Evolutionary conservation across 1,140 invertebrate species (phyloP), one percentile per base, ranked within the genome.

Genomic region (Carcinoscorpius rotundicauda): DNA sequence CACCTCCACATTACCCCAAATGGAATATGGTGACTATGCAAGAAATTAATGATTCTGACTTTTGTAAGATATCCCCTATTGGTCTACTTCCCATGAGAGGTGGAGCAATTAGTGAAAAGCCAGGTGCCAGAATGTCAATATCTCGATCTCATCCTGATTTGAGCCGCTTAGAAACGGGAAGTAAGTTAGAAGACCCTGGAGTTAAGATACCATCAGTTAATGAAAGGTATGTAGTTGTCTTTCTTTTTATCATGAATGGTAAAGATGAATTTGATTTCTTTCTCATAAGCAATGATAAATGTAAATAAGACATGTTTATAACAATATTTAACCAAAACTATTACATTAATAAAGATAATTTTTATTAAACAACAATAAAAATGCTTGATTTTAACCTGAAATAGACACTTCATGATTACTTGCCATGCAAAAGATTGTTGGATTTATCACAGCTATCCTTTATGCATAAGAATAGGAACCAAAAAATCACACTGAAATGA

Each of bases 101-200:
- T 57, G 48, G 56, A 4, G 48, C n/a, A 57, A 57, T 57, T 57
- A 11, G 10, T 5, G 56, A 57, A 57, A 29, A 57, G 48, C 4
- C 56, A 57, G 56, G 48, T 57, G 48, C 4, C 29, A 29, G 29
- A 29, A 29, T 29, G 29, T 66, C 71, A 8, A 64, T 72, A 4
- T 91, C 89, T 11, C 83, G 87, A 69, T 93, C 90, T 4, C 87
- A 90, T 71, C 87, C 87, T 3, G 87, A 89, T 71, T 73, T 80
- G 61, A 76, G 60, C 66, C 69, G 61, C 64, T 29, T 29, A 29
- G 63, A 52, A 48, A 70, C 55, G 60, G 53, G 66, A 64, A 60
- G 29, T 52, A 62, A 67, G 29, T 64, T 61, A 10, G 66, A 67
- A 67, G 64, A 67, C 60, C 62, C 64, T n/a, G 67, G 55, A 58